Base-by-base conservation (phyloP, 2,888 invertebrate species). In the Anthophora plumipes region DNA sequence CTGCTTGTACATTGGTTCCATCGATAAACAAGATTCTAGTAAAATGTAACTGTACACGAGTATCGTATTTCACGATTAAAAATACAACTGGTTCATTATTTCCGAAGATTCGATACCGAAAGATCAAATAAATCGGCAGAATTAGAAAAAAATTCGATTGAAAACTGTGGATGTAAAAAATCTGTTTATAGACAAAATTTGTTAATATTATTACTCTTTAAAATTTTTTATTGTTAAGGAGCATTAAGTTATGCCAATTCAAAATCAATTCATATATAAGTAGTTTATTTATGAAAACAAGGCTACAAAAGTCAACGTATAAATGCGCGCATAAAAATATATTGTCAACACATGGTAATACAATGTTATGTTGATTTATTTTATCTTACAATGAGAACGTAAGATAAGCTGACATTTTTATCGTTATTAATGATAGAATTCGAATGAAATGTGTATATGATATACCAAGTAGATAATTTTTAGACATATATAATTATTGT, bases 311-410 rank as follows among this genome's bases (percentile, higher is more conserved):
- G 4, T 70, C 67, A 69, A 50, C 22, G 37, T 69, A 76, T 75
- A 81, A 81, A 80, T 80, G 64, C 68, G 64, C 59, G 14, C 43
- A 37, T 54, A 59, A 69, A 73, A 73, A 55, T 79, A 68, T 71
- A 72, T 57, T 79, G 41, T 70, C 60, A 66, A 61, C 9, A 46
- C 12, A 46, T 59, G 31, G 59, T 46, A 20, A 50, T 50, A 71
- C 50, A 67, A 55, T 61, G 55, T 68, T 63, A 43, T 55, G 25
- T 60, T 12, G 63, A 39, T 46, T 46, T 52, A 0, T 41, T 52
- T 64, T 60, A 70, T 70, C 54, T 66, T 66, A 70, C 59, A 55
- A 63, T 20, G 14, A 72, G 25, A 64, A 48, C n/a, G 54, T 57
- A 68, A 52, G 48, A 72, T 72, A 79, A 59, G 31, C 54, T 22